phyloP scores from a whole-genome alignment of 30 jellyfish, hydroid and myxozoan species.

The Hydra vulgaris region DNA sequence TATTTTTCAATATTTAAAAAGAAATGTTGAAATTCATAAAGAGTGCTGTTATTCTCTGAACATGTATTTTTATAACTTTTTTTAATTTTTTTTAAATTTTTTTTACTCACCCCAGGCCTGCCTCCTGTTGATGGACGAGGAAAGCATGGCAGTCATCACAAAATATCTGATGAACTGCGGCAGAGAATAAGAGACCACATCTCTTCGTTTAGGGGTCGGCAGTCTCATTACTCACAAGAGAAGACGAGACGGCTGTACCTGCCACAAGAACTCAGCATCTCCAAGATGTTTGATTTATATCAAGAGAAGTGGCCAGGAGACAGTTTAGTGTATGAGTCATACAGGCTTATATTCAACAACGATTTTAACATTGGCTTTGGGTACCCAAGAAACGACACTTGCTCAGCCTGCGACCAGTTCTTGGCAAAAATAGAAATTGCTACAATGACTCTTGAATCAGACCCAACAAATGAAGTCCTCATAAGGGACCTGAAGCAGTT shows the following conservation, averaged over 20 bases:
- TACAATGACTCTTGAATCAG: not conserved
- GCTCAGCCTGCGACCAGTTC: constrained; percentile 12
- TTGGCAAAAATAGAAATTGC: not conserved
- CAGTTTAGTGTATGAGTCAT: not conserved
- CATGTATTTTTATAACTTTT: not conserved
- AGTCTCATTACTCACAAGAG: constrained; percentile 6
- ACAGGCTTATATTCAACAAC: not conserved
- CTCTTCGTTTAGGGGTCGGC: constrained; percentile 3
- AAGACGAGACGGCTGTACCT: constrained; percentile 1
- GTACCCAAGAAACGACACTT: constrained; percentile 8
- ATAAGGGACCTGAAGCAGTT: not conserved
- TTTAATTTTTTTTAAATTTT: not conserved
- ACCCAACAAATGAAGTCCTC: not conserved
- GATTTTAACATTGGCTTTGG: constrained; percentile 3
- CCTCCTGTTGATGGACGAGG: constrained; percentile 13
- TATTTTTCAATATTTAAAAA: not conserved
- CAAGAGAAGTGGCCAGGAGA: not conserved
- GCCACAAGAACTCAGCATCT: not conserved
- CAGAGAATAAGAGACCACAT: not conserved
- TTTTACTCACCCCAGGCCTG: constrained; percentile 7
- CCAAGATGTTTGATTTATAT: not conserved
- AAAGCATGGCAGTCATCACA: constrained; percentile 1
- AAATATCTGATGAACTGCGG: not conserved
- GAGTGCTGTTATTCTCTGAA: not conserved
- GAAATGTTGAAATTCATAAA: not conserved